phyloP scores from a whole-genome alignment of 2,888 invertebrate species.

The Anoncus sp. region DNA sequence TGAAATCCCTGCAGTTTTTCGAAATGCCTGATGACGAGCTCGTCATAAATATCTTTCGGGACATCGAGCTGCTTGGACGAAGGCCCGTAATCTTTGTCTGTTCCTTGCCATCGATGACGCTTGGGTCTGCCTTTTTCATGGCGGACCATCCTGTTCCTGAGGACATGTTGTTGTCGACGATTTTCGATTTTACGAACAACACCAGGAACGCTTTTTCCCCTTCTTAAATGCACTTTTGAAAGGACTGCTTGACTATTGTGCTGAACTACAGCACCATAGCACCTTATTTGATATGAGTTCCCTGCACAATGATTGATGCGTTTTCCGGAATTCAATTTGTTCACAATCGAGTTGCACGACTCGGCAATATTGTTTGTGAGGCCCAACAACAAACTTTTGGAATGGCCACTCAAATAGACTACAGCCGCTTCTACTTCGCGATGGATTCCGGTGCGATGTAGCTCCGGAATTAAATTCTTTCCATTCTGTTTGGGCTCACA shows the following conservation, averaged over 20 bases:
- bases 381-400: background rate
- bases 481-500: background rate
- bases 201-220: background rate
- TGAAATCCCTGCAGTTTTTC: slow-evolving; percentile 3
- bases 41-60: background rate
- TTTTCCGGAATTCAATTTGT: background rate
- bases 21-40: slow-evolving; percentile 9
- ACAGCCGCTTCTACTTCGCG: slow-evolving; percentile 17
- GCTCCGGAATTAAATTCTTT: background rate
- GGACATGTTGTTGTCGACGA: no score
- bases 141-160: no score
- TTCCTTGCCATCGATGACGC: background rate
- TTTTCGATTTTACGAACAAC: background rate
- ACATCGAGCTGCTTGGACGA: slow-evolving; percentile 8
- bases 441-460: background rate
- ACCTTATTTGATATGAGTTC: background rate
- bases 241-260: background rate
- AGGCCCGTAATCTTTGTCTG: slow-evolving; percentile 22
- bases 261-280: background rate
- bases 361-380: background rate
- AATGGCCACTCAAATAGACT: background rate
- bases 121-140: no score
- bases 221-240: background rate
- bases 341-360: background rate
- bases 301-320: background rate